Percentiles rank a stretch among this genome's conserved stretches.
Conservation (phyloP, 1,140 invertebrate species). For the Euwallacea fornicatus region DNA sequence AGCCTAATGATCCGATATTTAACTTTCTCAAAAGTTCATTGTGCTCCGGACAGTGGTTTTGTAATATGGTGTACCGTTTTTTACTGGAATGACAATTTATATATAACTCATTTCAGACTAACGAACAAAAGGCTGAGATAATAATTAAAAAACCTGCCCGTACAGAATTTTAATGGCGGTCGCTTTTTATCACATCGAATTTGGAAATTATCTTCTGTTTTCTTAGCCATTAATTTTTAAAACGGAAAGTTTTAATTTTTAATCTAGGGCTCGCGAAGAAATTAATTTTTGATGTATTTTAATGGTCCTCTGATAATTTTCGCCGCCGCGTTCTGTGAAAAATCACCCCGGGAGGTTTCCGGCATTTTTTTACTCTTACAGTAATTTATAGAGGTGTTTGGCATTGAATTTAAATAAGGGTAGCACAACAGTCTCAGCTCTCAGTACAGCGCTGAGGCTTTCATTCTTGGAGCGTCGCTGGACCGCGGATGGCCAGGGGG, state of each 20-base stretch:
- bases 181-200: slow-evolving; percentile 48
- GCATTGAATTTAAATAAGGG: no score
- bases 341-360: slow-evolving; percentile 28
- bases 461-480: no score
- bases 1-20: slow-evolving; percentile 23
- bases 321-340: slow-evolving; percentile 34
- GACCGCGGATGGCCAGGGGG: no score
- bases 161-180: slow-evolving; percentile 35
- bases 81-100: slow-evolving; percentile 5
- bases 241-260: slow-evolving; percentile 52
- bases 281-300: slow-evolving; percentile 51
- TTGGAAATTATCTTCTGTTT: slow-evolving; percentile 52
- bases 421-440: no score
- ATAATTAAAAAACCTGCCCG: slow-evolving; percentile 45
- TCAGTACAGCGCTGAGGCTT: no score
- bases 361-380: slow-evolving; percentile 14
- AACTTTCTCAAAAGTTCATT: slow-evolving; percentile 2
- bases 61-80: no score
- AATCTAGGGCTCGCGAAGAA: slow-evolving; percentile 48
- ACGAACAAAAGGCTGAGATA: slow-evolving; percentile 36
- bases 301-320: slow-evolving; percentile 47
- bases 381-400: no score
- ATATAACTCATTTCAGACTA: slow-evolving; percentile 45
- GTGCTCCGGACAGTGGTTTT: background rate
- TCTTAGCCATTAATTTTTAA: slow-evolving; percentile 52